phyloP scores from a whole-genome alignment of 92 coral and sea anemone genomes.

The Desmophyllum pertusum region DNA sequence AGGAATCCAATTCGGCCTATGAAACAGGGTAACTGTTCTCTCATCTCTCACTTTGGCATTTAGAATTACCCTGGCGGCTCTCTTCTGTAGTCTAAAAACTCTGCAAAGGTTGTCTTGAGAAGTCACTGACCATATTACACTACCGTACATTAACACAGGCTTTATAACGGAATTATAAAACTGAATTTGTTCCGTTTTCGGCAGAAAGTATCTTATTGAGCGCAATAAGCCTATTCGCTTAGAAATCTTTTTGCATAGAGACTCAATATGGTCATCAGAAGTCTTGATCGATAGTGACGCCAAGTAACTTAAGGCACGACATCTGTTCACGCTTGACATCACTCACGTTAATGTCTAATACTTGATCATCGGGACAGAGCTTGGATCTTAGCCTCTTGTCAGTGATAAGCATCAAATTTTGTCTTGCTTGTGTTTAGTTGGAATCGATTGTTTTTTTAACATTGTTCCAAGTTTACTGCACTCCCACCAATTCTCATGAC shows the following conservation, averaged over 20 bases:
- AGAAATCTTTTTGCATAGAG: slow-evolving; percentile 16
- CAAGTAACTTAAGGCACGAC: too few species aligned
- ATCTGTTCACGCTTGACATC: not conserved
- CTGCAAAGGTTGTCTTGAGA: slow-evolving; percentile 15
- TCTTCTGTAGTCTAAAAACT: too few species aligned
- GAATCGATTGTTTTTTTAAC: slow-evolving; percentile 29
- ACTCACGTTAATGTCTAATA: not conserved
- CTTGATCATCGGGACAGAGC: slow-evolving; percentile 26
- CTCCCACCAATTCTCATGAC: too few species aligned
- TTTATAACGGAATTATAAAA: slow-evolving; percentile 40
- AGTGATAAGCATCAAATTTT: slow-evolving; percentile 36
- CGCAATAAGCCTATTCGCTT: slow-evolving; percentile 44
- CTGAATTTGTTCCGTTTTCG: slow-evolving; percentile 38
- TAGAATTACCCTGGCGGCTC: slow-evolving; percentile 53
- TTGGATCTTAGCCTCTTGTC: slow-evolving; percentile 35
- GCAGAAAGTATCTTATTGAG: too few species aligned
- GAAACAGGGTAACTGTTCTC: slow-evolving; percentile 47
- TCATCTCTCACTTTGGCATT: slow-evolving; percentile 48
- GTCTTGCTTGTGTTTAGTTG: slow-evolving; percentile 30
- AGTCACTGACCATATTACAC: slow-evolving; percentile 37
- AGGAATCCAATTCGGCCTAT: slow-evolving; percentile 44
- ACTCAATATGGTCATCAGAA: slow-evolving; percentile 37
- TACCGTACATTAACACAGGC: slow-evolving; percentile 36
- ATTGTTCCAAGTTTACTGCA: slow-evolving; percentile 21
- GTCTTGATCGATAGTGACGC: not conserved